These are phyloP conservation scores for Hesperia comma DNA, from an alignment of 2,888 invertebrate species.

Conservation along the genomic window DNA sequence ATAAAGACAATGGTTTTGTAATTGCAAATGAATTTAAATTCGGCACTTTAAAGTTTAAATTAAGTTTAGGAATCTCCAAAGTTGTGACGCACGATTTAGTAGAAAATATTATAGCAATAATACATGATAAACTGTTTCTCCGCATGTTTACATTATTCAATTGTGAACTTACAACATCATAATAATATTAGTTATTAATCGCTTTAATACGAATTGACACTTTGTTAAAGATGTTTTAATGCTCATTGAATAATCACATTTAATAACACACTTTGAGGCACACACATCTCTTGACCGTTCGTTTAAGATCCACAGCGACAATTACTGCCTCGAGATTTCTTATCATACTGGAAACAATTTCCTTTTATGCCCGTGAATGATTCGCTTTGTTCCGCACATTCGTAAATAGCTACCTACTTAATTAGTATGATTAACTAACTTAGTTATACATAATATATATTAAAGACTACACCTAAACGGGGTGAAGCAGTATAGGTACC, in stretches of 20 bases:
- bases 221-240: not conserved
- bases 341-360: conserved; percentile 39
- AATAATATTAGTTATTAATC: not conserved
- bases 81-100: conserved; percentile 7
- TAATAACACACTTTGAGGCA: not conserved
- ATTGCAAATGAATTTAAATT: not conserved
- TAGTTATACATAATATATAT: too few relatives aligned
- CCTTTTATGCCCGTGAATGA: conserved; percentile 29
- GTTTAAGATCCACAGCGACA: not conserved
- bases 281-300: not conserved
- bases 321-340: conserved; percentile 16
- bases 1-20: conserved; percentile 9
- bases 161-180: not conserved
- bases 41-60: conserved; percentile 7
- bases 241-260: not conserved
- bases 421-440: conserved; percentile 14
- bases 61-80: not conserved
- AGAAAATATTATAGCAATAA: conserved; percentile 22
- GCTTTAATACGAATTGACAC: too few relatives aligned
- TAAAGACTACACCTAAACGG: too few relatives aligned
- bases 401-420: conserved; percentile 44
- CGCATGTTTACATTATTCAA: not conserved
- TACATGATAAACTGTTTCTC: conserved; percentile 6
- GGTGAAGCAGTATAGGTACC: too few relatives aligned
- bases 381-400: conserved; percentile 40